Base-by-base conservation (phyloP, 2,797 vertebrate species). In the Dendrocincla fuliginosa region DNA sequence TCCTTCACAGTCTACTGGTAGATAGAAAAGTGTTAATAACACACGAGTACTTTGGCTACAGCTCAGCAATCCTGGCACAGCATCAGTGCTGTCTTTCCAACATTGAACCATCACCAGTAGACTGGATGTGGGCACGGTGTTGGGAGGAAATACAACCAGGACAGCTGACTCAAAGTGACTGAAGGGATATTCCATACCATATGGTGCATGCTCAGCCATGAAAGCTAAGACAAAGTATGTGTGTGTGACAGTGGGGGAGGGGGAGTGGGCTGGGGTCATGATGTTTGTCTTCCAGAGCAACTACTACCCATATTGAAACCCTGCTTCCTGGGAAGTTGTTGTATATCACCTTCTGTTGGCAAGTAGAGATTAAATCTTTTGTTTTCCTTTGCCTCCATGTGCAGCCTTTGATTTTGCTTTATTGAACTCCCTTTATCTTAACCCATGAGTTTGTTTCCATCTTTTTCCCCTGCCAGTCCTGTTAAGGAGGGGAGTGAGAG, bases 1-100 rank as follows among this genome's bases (percentile, higher is more conserved):
- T 59, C 33, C 24, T 46, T 69, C 14, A 14, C 11, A 42, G 39
- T 5, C 3, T 32, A 14, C 4, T 1, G 0, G 9, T 61, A n/a
- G 13, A 33, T 25, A 9, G 17, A 56, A 76, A 46, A 37, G 18
- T 28, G n/a, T 6, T 68, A 33, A 8, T 7, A 52, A 11, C 25
- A 46, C 42, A 2, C 3, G 22, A 16, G 17, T 1, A 22, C 9
- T 67, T 39, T 50, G 41, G 35, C 32, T 49, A 5, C 35, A 33
- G 16, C 35, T 67, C 17, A 50, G 59, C n/a, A 73, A 47, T 3
- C 5, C n/a, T 55, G 17, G 23, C 13, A 16, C 8, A 71, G 28
- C 18, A 16, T 32, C 52, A 33, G 13, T 30, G 4, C 35, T 25
- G 10, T 24, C 27, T 39, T 32, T 32, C 16, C n/a, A 13, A 1